phyloP scores from a whole-genome alignment of 2,797 vertebrate genomes.

The Gymnocypris eckloni region DNA sequence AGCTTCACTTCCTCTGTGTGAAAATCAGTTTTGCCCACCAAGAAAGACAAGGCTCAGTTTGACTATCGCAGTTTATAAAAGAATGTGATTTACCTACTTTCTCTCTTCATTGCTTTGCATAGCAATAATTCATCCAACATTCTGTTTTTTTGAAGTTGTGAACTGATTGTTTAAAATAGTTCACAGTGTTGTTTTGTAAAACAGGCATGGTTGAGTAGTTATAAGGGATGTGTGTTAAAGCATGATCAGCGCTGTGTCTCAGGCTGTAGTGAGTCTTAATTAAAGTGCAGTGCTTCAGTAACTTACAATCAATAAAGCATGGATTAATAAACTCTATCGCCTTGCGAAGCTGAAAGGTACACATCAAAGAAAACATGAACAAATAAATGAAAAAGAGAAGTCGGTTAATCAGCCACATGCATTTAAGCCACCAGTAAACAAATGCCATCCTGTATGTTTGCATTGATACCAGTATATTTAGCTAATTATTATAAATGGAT shows the following conservation, averaged over 20 bases:
- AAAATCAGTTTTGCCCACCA: not conserved
- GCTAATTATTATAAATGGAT: constrained; percentile 19
- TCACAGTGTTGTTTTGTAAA: not conserved
- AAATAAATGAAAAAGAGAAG: not conserved
- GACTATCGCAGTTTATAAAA: constrained; percentile 6
- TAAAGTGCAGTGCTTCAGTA: constrained; percentile 50
- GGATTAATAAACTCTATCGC: constrained; percentile 47
- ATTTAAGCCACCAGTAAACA: constrained; percentile 12
- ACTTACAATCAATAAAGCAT: constrained; percentile 57
- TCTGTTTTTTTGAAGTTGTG: constrained; percentile 28
- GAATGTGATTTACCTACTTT: not conserved
- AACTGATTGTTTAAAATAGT: not conserved
- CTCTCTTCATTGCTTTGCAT: not conserved
- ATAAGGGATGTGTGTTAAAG: constrained; percentile 43
- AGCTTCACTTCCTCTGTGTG: not conserved
- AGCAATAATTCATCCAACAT: constrained; percentile 15
- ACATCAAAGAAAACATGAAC: constrained; percentile 26
- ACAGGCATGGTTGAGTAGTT: constrained; percentile 16
- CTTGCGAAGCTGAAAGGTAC: constrained; percentile 45
- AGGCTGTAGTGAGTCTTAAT: constrained; percentile 53
- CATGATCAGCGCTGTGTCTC: constrained; percentile 38
- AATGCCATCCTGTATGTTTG: not conserved
- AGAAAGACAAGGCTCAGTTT: not conserved
- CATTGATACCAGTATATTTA: not conserved
- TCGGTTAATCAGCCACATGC: not conserved